Evolutionary conservation across 2,797 vertebrate genomes (phyloP).

Genomic region (Gymnopithys bicolor): DNA sequence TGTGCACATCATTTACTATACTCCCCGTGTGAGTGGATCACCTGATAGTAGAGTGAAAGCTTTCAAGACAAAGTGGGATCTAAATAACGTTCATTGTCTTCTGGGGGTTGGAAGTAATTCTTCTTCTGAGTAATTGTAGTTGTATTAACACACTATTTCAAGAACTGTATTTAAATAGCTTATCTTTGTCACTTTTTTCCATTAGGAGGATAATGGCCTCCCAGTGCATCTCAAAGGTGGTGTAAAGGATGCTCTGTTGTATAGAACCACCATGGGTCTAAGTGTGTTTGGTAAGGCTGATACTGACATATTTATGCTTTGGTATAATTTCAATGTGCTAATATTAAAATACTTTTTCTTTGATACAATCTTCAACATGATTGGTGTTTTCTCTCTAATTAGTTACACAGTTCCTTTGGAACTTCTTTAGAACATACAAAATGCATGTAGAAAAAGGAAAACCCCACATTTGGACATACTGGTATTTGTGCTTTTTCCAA

Average conservation of each 20-base stretch:
- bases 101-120: background rate
- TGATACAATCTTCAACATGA: background rate
- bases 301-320: background rate
- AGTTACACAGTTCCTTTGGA: accelerated
- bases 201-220: slow-evolving; percentile 89
- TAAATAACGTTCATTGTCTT: background rate
- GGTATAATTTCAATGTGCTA: accelerated
- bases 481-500: background rate
- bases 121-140: background rate
- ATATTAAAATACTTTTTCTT: background rate
- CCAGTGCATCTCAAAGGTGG: slow-evolving; percentile 92
- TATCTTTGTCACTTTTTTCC: background rate
- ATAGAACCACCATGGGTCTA: slow-evolving; percentile 83
- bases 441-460: background rate
- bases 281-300: slow-evolving; percentile 83
- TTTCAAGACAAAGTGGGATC: background rate
- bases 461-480: background rate
- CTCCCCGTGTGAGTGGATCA: background rate
- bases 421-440: background rate
- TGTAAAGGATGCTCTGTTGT: slow-evolving; percentile 80
- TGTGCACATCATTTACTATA: background rate
- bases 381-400: background rate
- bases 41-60: background rate
- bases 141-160: background rate
- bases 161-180: background rate